These are phyloP conservation scores for Caenorhabditis doughertyi DNA, from an alignment of 2,888 invertebrate species.

Conservation along the genomic window DNA sequence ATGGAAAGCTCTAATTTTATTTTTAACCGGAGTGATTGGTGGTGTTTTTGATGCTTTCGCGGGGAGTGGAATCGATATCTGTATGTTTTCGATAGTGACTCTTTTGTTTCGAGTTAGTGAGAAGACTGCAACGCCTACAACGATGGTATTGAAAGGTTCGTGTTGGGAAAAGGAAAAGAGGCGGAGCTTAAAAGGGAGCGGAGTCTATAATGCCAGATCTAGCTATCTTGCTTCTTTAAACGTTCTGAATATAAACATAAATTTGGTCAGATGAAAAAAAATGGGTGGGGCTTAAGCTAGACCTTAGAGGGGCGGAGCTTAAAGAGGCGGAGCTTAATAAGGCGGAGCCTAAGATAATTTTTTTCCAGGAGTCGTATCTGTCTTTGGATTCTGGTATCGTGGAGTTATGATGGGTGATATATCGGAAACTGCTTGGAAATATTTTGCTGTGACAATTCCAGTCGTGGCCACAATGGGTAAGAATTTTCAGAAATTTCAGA, in stretches of 20 bases:
- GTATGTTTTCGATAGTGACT: slow-evolving; percentile 78
- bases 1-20: slow-evolving; percentile 77
- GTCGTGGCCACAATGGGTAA: slow-evolving; percentile 49
- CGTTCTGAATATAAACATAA: too few species aligned
- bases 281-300: too few species aligned
- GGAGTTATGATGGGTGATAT: slow-evolving; percentile 75
- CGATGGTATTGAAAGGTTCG: slow-evolving; percentile 77
- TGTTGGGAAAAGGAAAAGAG: too few species aligned
- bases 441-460: slow-evolving; percentile 68
- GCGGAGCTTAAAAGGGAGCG: too few species aligned
- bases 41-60: slow-evolving; percentile 81
- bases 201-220: too few species aligned
- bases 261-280: too few species aligned
- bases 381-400: slow-evolving; percentile 78
- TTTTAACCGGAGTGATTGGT: slow-evolving; percentile 81
- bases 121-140: slow-evolving; percentile 82
- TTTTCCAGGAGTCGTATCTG: slow-evolving; percentile 70
- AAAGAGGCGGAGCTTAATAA: too few species aligned
- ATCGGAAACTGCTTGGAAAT: slow-evolving; percentile 65
- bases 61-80: slow-evolving; percentile 82
- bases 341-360: background rate
- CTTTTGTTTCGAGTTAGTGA: slow-evolving; percentile 77
- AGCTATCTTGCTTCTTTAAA: too few species aligned
- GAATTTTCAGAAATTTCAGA: slow-evolving; percentile 9
- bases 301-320: too few species aligned